phyloP scores from a whole-genome alignment of 2,888 invertebrate genomes.

The Eupelmus urozonus region DNA sequence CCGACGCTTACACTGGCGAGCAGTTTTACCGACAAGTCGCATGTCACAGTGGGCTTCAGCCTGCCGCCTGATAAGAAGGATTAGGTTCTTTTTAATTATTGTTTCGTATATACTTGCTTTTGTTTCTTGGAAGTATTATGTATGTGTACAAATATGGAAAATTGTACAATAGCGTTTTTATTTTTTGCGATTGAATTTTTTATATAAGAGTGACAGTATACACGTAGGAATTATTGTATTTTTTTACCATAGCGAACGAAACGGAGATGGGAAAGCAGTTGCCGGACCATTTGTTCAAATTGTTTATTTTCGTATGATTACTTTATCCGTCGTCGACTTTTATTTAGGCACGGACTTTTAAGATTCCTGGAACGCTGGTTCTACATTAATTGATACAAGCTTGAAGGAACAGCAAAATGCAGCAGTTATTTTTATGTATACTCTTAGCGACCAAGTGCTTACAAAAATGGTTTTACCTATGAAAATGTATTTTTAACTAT shows the following conservation, averaged over 20 bases:
- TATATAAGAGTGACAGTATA: constrained; percentile 20
- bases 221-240: constrained; percentile 23
- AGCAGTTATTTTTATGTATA: constrained; percentile 36
- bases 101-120: constrained; percentile 6
- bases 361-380: constrained; percentile 4
- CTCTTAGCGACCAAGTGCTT: constrained; percentile 22
- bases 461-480: constrained; percentile 12
- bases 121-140: constrained; percentile 34
- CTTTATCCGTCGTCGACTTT: background rate
- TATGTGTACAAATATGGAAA: constrained; percentile 21
- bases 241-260: constrained; percentile 30
- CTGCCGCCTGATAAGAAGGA: constrained; percentile 65
- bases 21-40: constrained; percentile 68
- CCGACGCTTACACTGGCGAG: constrained; percentile 71
- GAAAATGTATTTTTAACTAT: constrained; percentile 34
- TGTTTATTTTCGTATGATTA: constrained; percentile 29
- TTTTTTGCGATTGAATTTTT: constrained; percentile 50
- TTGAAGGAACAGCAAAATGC: constrained; percentile 30
- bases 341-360: background rate
- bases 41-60: constrained; percentile 71
- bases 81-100: constrained; percentile 40
- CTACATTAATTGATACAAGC: constrained; percentile 32
- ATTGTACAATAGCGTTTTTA: constrained; percentile 46
- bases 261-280: background rate
- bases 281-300: constrained; percentile 1